phyloP scores from a whole-genome alignment of 2,797 vertebrate genomes.

The Clarias laeviceps region DNA sequence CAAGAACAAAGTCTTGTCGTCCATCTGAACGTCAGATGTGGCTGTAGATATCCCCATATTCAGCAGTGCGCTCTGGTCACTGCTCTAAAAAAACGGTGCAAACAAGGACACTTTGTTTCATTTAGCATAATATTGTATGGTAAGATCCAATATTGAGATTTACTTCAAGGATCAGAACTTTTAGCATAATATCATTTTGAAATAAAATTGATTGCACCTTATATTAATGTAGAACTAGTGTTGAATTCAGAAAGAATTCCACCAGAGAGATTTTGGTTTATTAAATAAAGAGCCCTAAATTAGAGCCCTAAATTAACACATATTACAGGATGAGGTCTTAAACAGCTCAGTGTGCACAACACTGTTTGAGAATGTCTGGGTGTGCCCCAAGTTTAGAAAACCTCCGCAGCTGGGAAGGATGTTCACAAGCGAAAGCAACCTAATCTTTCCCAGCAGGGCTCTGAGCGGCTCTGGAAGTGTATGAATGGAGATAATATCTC shows the following conservation, averaged over 20 bases:
- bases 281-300: constrained; percentile 1
- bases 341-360: not conserved
- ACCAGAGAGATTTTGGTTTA: not conserved
- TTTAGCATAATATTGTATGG: not conserved
- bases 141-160: constrained; percentile 8
- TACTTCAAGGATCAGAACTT: not conserved
- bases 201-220: not conserved
- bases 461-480: constrained; percentile 80
- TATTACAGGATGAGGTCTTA: not conserved
- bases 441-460: constrained; percentile 84
- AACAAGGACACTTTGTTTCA: constrained; percentile 38
- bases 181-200: not conserved
- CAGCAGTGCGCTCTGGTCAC: constrained; percentile 30
- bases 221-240: not conserved
- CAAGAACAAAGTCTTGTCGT: constrained; percentile 63
- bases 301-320: constrained; percentile 3
- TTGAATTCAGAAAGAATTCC: not conserved
- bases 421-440: constrained; percentile 79
- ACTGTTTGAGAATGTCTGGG: constrained; percentile 38
- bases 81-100: constrained; percentile 18
- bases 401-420: constrained; percentile 70
- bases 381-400: constrained; percentile 71
- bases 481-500: constrained; percentile 89
- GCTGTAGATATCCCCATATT: constrained; percentile 65
- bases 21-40: constrained; percentile 72